phyloP scores from a whole-genome alignment of 2,888 invertebrate genomes.

The Megastigmus dorsalis region DNA sequence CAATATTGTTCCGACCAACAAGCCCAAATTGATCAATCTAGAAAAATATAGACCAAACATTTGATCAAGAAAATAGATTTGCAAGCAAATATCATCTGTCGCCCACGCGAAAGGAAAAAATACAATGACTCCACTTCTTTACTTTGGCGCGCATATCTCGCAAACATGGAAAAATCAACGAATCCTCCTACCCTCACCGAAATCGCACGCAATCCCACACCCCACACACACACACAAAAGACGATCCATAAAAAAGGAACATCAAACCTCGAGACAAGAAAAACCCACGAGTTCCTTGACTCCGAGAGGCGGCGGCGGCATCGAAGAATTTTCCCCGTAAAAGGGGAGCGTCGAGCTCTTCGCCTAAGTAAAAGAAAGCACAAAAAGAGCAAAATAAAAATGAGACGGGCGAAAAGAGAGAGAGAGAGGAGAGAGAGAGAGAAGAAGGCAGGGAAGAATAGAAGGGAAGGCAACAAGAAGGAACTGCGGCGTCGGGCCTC shows the following conservation, averaged over 20 bases:
- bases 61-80: too few species aligned
- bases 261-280: not conserved
- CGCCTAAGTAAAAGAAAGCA: conserved; percentile 3
- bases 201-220: not conserved
- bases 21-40: too few species aligned
- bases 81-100: too few species aligned
- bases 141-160: conserved; percentile 15
- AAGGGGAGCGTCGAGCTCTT: conserved; percentile 10
- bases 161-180: conserved; percentile 31
- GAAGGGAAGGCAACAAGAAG: conserved; percentile 10
- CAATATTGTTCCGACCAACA: too few species aligned
- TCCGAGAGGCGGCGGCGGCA: not conserved
- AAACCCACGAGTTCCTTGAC: conserved; percentile 40
- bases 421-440: not conserved
- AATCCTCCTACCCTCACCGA: conserved; percentile 17
- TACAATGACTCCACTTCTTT: too few species aligned
- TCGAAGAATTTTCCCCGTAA: conserved; percentile 36
- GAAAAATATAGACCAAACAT: too few species aligned
- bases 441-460: not conserved
- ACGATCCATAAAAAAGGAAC: conserved; percentile 18
- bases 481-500: conserved; percentile 14
- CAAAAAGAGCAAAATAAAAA: conserved; percentile 24
- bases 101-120: too few species aligned
- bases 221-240: not conserved
- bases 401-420: too few species aligned